These are phyloP conservation scores for Scaptomyza tumidula DNA, from an alignment of 2,888 invertebrate genomes.

Conservation along the genomic window DNA sequence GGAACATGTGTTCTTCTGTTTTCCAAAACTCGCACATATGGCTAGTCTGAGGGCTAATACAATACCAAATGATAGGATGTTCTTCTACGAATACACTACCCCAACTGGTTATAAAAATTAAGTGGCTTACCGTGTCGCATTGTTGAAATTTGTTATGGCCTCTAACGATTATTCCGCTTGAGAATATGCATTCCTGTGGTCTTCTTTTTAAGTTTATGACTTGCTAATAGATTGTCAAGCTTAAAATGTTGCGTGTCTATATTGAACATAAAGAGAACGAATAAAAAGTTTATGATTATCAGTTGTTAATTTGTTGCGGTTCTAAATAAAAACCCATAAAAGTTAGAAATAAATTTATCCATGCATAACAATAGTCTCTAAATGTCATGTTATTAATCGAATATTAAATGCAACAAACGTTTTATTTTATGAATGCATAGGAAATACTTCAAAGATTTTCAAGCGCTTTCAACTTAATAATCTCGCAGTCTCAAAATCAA, in stretches of 20 bases:
- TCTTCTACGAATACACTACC: neutral
- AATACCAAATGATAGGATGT: neutral
- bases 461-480: neutral
- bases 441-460: neutral
- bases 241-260: conserved; percentile 34
- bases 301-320: conserved; percentile 15
- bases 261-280: conserved; percentile 14
- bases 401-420: neutral
- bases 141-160: conserved; percentile 65
- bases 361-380: neutral
- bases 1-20: conserved; percentile 71
- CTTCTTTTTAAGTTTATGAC: conserved; percentile 25
- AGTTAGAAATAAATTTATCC: conserved; percentile 1
- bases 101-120: conserved; percentile 60
- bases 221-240: conserved; percentile 40
- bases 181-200: conserved; percentile 38
- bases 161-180: conserved; percentile 35
- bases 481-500: neutral
- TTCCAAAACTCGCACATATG: conserved; percentile 46
- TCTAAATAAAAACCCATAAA: conserved; percentile 10
- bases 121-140: conserved; percentile 72
- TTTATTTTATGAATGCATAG: neutral
- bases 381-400: neutral
- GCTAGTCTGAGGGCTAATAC: conserved; percentile 1
- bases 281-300: conserved; percentile 47